Evolutionary conservation across 2,888 invertebrate genomes (phyloP), one percentile per base, ranked within the genome.

Genomic region (Pandemis corylana): DNA sequence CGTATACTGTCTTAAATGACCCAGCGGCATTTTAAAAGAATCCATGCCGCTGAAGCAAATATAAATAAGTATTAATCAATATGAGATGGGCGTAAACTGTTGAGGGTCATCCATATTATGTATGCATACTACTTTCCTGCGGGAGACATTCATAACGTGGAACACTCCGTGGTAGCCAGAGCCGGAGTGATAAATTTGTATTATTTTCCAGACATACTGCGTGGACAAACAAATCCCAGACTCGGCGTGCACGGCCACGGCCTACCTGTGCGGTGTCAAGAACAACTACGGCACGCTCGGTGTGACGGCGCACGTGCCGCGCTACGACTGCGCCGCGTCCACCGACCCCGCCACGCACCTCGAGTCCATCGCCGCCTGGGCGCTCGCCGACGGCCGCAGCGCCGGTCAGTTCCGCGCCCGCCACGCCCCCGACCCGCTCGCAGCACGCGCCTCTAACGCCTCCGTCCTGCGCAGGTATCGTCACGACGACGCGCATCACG

Each of bases 341-440:
- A 73, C 84, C 36, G 85, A 93, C 71, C 76, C 81, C 49, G 87
- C 87, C 61, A 94, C 91, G 67, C 94, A 95, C 10, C 94, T 96
- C 0, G 84, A 93, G n/a, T 96, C 96, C 1, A 95, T 97, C 71
- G 95, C 96, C 0, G 92, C 94, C 61, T 96, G 96, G 95, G 96
- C 97, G 9, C 95, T 96, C 79, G 85, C 80, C 1, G 90, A 88
- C 68, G 91, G 91, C 7, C 83, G 87, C 5, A 90, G 90, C 70
- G 87, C 82, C n/a, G 89, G 89, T 88, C 3, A 36, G 28, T 36
- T 2, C 28, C 28, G 20, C 67, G 79, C 56, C 28, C 28, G 28
- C 28, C 28, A 2, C 28, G 4, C 28, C 28, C 28, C 28, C 28
- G 4, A 1, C 28, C 2, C 28, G 2, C 28, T 36, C 28, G 4